Evolutionary conservation across 92 coral and sea anemone genomes (phyloP).

Genomic region (Micromussa lordhowensis): DNA sequence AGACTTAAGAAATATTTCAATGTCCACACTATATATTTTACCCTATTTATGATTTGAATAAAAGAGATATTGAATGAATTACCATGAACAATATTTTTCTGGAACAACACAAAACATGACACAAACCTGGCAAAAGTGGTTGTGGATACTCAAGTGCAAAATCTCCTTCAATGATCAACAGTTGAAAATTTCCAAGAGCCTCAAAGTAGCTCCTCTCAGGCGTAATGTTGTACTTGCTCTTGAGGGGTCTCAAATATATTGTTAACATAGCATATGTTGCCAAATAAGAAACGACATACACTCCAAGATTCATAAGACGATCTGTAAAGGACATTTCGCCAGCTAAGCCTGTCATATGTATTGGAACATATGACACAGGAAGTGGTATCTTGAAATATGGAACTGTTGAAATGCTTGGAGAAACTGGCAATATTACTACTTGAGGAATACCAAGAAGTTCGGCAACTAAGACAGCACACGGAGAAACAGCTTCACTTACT

Average conservation of each 20-base stretch:
- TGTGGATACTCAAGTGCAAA: constrained; percentile 24
- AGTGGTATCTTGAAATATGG: neutral
- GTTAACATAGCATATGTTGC: neutral
- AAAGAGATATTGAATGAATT: no score
- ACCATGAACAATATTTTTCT: no score
- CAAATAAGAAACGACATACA: neutral
- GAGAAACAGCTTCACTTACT: neutral
- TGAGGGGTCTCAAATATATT: neutral
- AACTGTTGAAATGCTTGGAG: neutral
- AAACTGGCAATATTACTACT: neutral
- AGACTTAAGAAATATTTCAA: no score
- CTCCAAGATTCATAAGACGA: constrained; percentile 16
- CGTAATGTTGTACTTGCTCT: constrained; percentile 2
- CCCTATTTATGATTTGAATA: no score
- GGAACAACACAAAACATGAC: no score
- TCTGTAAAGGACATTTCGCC: constrained; percentile 17
- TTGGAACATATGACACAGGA: constrained; percentile 16
- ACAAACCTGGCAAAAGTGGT: constrained; percentile 23
- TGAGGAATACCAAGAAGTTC: constrained; percentile 8
- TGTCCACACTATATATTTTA: no score
- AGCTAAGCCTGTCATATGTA: neutral
- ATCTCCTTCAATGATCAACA: neutral
- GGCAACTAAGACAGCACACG: neutral
- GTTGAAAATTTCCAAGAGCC: neutral
- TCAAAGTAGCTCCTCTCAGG: neutral